These are phyloP conservation scores for Coilia nasus DNA, from an alignment of 2,797 vertebrate genomes.

Conservation along the genomic window DNA sequence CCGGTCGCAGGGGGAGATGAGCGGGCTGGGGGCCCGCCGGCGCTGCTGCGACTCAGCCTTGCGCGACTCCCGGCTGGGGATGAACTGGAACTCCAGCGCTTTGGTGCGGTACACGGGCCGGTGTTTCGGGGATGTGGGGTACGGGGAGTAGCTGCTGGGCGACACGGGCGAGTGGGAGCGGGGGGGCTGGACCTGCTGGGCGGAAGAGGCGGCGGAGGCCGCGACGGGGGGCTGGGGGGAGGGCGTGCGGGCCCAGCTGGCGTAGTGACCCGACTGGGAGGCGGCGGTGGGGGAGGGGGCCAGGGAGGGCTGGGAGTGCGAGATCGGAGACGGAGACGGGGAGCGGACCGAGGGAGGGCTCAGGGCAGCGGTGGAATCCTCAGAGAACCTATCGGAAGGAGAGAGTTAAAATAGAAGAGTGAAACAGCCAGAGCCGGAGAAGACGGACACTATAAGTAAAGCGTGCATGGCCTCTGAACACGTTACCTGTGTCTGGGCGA, in stretches of 20 bases:
- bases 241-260: constrained; percentile 74
- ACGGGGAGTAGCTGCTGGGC: constrained; percentile 71
- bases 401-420: constrained; percentile 46
- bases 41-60: constrained; percentile 81
- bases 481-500: constrained; percentile 55
- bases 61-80: constrained; percentile 75
- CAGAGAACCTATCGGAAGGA: constrained; percentile 70
- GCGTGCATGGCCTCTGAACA: not conserved
- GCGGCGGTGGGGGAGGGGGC: constrained; percentile 75
- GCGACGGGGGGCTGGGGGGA: constrained; percentile 74
- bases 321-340: constrained; percentile 75
- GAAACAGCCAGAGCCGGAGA: constrained; percentile 54
- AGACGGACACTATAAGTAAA: constrained; percentile 43
- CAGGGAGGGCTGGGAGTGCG: constrained; percentile 73
- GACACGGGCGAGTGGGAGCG: constrained; percentile 75
- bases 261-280: constrained; percentile 71
- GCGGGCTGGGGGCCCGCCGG: constrained; percentile 87
- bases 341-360: constrained; percentile 74
- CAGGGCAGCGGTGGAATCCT: constrained; percentile 74
- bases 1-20: constrained; percentile 85
- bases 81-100: constrained; percentile 78
- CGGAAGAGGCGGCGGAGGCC: constrained; percentile 41
- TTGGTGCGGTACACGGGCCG: constrained; percentile 81
- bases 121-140: constrained; percentile 82
- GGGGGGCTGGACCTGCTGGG: constrained; percentile 48